phyloP scores from a whole-genome alignment of 2,113 vertebrate species.

The Proteles cristata region DNA sequence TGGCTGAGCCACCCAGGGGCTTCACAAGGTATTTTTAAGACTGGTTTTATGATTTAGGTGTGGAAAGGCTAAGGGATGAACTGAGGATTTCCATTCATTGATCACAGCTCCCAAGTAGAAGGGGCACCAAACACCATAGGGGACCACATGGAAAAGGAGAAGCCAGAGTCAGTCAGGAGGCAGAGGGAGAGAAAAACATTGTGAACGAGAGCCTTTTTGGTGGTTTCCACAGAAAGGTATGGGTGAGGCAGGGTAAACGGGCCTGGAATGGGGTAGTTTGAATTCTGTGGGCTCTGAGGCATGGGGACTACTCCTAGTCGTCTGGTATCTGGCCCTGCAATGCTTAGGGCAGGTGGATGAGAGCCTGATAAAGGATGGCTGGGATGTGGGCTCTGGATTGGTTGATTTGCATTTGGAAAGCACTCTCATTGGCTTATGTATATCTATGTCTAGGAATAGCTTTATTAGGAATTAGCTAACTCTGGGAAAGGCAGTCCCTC shows the following conservation, averaged over 20 bases:
- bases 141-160: background rate
- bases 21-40: background rate
- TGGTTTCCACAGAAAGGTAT: background rate
- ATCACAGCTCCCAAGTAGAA: background rate
- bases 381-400: background rate
- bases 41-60: background rate
- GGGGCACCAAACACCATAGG: fast-evolving
- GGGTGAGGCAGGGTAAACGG: background rate
- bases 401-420: background rate
- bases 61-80: background rate
- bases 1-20: background rate
- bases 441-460: background rate
- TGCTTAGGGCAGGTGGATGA: background rate
- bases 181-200: background rate
- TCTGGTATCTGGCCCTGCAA: background rate
- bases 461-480: background rate
- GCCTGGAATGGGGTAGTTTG: background rate
- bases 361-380: background rate
- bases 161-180: background rate
- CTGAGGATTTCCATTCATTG: background rate
- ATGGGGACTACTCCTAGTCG: background rate
- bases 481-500: background rate
- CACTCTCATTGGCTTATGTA: background rate
- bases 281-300: background rate
- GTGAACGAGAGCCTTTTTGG: background rate